Evolutionary conservation across 2,797 vertebrate species (phyloP).

Genomic region (Cuculus canorus): DNA sequence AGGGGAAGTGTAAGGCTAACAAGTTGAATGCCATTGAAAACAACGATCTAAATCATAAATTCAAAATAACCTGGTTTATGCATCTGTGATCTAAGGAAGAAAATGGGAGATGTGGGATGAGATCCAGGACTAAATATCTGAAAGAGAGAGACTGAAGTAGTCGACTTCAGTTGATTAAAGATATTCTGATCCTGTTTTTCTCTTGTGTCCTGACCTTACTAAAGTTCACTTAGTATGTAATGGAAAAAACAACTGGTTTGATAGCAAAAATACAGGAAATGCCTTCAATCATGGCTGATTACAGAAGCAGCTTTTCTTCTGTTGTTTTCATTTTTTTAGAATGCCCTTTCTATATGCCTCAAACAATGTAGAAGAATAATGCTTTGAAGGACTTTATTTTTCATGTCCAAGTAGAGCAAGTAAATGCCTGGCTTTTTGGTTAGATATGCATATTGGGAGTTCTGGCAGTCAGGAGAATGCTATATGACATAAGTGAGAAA

Average conservation of each 20-base stretch:
- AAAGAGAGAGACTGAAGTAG: constrained; percentile 63
- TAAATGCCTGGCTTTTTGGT: constrained; percentile 31
- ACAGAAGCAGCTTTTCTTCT: constrained; percentile 78
- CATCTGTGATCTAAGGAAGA: not conserved
- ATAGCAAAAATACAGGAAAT: constrained; percentile 91
- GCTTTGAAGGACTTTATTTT: constrained; percentile 34
- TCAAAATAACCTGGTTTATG: not conserved
- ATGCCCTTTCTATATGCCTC: constrained; percentile 42
- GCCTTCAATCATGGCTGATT: constrained; percentile 86
- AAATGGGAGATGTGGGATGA: not conserved
- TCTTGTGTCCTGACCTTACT: constrained; percentile 74
- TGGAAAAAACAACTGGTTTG: constrained; percentile 88
- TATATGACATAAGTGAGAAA: not conserved
- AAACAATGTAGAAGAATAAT: constrained; percentile 56
- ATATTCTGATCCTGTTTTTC: constrained; percentile 78
- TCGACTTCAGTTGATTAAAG: constrained; percentile 66
- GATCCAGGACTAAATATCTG: constrained; percentile 1
- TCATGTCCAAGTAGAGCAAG: constrained; percentile 37
- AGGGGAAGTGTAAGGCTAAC: not conserved
- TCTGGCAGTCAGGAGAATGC: not conserved
- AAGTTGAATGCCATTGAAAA: constrained; percentile 27
- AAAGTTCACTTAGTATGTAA: constrained; percentile 84
- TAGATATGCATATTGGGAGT: not conserved
- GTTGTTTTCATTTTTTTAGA: constrained; percentile 66
- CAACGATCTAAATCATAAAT: not conserved